phyloP scores from a whole-genome alignment of 37 sponge, comb jelly and placozoan species.

The Spongilla lacustris region DNA sequence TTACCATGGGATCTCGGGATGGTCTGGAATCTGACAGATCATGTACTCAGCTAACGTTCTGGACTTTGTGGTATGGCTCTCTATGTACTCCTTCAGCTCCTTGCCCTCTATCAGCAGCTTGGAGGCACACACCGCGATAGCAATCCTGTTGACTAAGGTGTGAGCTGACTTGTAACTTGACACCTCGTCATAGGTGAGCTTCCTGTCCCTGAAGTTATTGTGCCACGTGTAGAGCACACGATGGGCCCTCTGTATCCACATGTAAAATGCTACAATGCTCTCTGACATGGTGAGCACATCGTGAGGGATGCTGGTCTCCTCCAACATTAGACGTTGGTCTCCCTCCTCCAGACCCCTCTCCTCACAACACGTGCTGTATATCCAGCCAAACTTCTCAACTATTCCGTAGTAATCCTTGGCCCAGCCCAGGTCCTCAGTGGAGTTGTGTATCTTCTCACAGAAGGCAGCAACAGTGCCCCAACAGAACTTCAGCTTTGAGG shows the following conservation, averaged over 20 bases:
- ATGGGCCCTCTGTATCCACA: slow-evolving; percentile 46
- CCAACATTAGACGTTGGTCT: background rate
- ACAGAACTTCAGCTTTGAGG: slow-evolving; percentile 38
- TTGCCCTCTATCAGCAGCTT: slow-evolving; percentile 17
- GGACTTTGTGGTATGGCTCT: slow-evolving; percentile 19
- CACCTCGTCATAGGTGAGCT: slow-evolving; percentile 49
- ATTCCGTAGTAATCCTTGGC: slow-evolving; percentile 24
- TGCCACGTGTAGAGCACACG: slow-evolving; percentile 40
- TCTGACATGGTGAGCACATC: slow-evolving; percentile 3
- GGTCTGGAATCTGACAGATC: slow-evolving; percentile 35
- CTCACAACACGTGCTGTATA: slow-evolving; percentile 35
- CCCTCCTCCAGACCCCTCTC: background rate
- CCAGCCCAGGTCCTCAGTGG: slow-evolving; percentile 29
- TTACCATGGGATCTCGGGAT: slow-evolving; percentile 41
- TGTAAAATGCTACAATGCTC: slow-evolving; percentile 35
- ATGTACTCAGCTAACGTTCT: slow-evolving; percentile 30
- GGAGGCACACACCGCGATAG: slow-evolving; percentile 13
- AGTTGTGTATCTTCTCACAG: slow-evolving; percentile 39
- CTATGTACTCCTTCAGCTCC: slow-evolving; percentile 1
- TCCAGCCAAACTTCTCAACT: slow-evolving; percentile 37
- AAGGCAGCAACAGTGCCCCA: slow-evolving; percentile 52
- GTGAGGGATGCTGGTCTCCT: slow-evolving; percentile 18
- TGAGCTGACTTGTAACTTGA: slow-evolving; percentile 19
- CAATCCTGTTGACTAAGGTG: slow-evolving; percentile 24
- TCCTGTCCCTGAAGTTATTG: slow-evolving; percentile 2